Conservation (phyloP, 2,888 invertebrate species). For the Eustalomyia histrio region DNA sequence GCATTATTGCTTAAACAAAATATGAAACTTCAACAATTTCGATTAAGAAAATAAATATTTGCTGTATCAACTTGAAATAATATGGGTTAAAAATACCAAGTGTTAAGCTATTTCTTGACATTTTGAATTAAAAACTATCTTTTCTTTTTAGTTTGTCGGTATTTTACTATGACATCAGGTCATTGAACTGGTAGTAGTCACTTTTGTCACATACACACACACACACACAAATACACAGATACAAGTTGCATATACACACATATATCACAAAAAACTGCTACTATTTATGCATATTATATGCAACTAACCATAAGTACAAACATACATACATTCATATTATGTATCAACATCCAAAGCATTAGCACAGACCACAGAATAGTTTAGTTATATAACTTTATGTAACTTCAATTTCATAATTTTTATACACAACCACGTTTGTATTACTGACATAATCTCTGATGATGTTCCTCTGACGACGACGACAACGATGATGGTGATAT, state of each 20-base stretch:
- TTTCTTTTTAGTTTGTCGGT: slow-evolving; percentile 2
- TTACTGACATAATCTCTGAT: slow-evolving; percentile 43
- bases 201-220: slow-evolving; percentile 48
- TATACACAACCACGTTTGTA: slow-evolving; percentile 20
- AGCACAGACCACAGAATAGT: not conserved
- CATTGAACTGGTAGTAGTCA: slow-evolving; percentile 70
- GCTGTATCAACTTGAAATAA: not conserved
- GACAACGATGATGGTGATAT: slow-evolving; percentile 37
- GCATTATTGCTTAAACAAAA: not conserved
- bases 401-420: slow-evolving; percentile 33
- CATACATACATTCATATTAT: not conserved
- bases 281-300: slow-evolving; percentile 6
- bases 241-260: slow-evolving; percentile 66
- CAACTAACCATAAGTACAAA: not conserved
- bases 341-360: not conserved
- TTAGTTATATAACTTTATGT: slow-evolving; percentile 47
- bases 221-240: slow-evolving; percentile 63
- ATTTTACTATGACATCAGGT: slow-evolving; percentile 59
- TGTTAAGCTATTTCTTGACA: slow-evolving; percentile 1
- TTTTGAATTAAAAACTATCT: slow-evolving; percentile 1
- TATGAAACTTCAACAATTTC: not conserved
- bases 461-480: slow-evolving; percentile 22
- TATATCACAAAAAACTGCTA: slow-evolving; percentile 68
- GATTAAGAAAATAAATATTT: slow-evolving; percentile 7
- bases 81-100: slow-evolving; percentile 3